These are phyloP conservation scores for Papilio dardanus DNA, from an alignment of 1,140 invertebrate species.

Conservation along the genomic window DNA sequence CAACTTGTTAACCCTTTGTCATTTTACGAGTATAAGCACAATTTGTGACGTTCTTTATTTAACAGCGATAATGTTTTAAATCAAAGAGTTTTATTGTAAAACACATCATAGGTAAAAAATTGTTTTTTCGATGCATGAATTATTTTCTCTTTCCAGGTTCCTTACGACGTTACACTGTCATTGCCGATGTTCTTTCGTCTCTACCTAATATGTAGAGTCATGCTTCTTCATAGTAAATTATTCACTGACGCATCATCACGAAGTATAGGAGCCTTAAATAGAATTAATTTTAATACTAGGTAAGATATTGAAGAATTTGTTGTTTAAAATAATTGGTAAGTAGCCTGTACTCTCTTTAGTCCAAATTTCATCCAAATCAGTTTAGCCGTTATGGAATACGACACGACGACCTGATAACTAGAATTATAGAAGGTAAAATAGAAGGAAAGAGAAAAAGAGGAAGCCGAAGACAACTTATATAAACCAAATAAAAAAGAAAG, in stretches of 20 bases:
- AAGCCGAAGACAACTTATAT: no score
- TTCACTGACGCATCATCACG: slow-evolving; percentile 99
- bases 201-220: slow-evolving; percentile 99
- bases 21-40: neutral
- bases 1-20: neutral
- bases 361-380: neutral
- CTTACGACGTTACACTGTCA: slow-evolving; percentile 97
- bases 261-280: slow-evolving; percentile 98
- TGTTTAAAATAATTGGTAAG: neutral
- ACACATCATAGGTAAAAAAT: neutral
- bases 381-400: neutral
- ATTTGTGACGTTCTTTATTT: neutral
- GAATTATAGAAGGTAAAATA: no score
- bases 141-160: slow-evolving; percentile 85
- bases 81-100: neutral
- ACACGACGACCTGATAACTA: no score
- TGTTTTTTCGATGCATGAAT: neutral
- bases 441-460: no score
- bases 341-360: neutral
- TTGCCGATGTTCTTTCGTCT: slow-evolving; percentile 99
- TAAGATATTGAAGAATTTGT: slow-evolving; percentile 49
- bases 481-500: no score
- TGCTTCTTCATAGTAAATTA: slow-evolving; percentile 99
- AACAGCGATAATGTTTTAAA: neutral
- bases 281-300: slow-evolving; percentile 99